phyloP scores from a whole-genome alignment of 2,797 vertebrate species.

The Antrozous pallidus region DNA sequence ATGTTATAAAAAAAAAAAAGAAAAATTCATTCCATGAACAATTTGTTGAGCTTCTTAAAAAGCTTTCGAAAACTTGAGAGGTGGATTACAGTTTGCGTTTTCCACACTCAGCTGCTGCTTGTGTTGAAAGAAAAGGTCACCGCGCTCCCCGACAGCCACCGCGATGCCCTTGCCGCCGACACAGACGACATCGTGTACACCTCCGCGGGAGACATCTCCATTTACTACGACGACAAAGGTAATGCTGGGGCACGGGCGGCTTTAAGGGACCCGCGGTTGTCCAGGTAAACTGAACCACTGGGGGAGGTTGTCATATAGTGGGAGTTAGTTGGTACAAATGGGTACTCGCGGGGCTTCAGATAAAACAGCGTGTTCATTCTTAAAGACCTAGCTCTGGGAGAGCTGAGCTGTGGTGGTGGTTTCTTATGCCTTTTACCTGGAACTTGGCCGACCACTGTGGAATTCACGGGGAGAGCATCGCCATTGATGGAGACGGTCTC shows the following conservation, averaged over 20 bases:
- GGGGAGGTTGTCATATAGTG: not conserved
- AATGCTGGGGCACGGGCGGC: slow-evolving; percentile 46
- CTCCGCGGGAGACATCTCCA: slow-evolving; percentile 89
- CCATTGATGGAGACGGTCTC: not conserved
- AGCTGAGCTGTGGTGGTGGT: not conserved
- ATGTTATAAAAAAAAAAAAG: too few relatives aligned
- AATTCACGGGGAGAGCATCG: not conserved
- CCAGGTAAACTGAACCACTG: not conserved
- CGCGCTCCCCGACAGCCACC: slow-evolving; percentile 85
- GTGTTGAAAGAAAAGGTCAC: slow-evolving; percentile 90
- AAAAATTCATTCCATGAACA: not conserved
- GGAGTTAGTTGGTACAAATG: not conserved
- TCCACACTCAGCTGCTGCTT: slow-evolving; percentile 86
- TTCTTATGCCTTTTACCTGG: not conserved
- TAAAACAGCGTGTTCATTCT: not conserved
- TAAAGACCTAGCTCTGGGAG: slow-evolving; percentile 1
- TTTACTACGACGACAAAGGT: slow-evolving; percentile 94
- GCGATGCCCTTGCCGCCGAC: slow-evolving; percentile 89
- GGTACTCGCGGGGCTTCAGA: not conserved
- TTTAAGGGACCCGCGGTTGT: not conserved
- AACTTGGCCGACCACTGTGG: not conserved
- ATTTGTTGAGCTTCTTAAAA: slow-evolving; percentile 24
- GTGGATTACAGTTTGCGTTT: slow-evolving; percentile 59
- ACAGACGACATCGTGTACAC: slow-evolving; percentile 90
- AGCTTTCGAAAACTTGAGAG: not conserved